Evolutionary conservation across 1,140 invertebrate species (phyloP), one percentile per base, ranked within the genome.

Genomic region (Vanessa tameamea): DNA sequence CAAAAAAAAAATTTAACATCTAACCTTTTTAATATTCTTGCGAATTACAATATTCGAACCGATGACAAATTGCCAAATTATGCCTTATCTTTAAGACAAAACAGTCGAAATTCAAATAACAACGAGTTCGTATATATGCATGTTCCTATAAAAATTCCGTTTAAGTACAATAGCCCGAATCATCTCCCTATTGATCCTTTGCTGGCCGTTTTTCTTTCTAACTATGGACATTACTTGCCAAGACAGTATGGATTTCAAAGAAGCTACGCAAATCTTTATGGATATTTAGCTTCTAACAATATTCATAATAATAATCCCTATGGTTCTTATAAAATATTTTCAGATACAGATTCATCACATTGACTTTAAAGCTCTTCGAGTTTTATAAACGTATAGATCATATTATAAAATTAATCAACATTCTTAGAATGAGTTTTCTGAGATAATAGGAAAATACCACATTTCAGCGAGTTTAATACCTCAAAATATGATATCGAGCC

Each of bases 221-320:
- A 95, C 80, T 95, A 95, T 84, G 95, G 94, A 3, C 90, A 93
- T 72, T 95, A 95, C 78, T 76, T 94, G 47, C 90, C 93, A 2
- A 87, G 87, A 47, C 66, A 78, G 13, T 88, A 84, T 65, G 87
- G 87, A 12, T 74, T 85, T 61, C 82, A 80, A 7, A 80, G 78
- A 57, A 87, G 90, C 70, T 93, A 93, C 64, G 88, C 88, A 47
- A 94, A 94, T 76, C 78, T 95, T 37, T 95, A 95, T 74, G 94
- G 94, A 2, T 94, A 95, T 82, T 84, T 92, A 70, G 94, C 94
- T 6, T 91, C 93, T 26, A 95, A 95, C 79, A 95, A 95, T 85
- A 94, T 95, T 69, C 94, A 95, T 78, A 95, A 95, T 64, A 95
- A 94, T 80, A 93, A 92, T 80, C 94, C 94, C 1, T 95, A 95